Conservation (phyloP, 2,797 vertebrate genomes). For the Nannoperca australis region DNA sequence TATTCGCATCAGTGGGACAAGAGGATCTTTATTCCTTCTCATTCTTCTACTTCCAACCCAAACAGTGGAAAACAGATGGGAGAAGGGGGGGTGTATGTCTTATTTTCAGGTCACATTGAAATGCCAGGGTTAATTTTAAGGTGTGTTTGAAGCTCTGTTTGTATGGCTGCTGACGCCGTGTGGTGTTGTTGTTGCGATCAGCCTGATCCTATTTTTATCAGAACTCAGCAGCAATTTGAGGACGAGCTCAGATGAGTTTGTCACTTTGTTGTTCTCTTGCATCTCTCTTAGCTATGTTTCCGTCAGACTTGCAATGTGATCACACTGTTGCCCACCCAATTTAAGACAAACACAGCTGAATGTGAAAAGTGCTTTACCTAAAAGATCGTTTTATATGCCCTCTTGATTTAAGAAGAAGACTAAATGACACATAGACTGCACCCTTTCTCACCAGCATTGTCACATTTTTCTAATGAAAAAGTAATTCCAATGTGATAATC, state of each 20-base stretch:
- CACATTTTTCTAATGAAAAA: background rate
- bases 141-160: constrained; percentile 15
- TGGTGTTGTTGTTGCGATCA: background rate
- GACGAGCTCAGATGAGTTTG: constrained; percentile 4
- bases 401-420: background rate
- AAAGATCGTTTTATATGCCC: background rate
- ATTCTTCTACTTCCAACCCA: constrained; percentile 1
- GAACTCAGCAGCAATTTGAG: constrained; percentile 3
- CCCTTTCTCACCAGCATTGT: background rate
- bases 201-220: constrained; percentile 30
- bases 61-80: constrained; percentile 7
- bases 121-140: constrained; percentile 30
- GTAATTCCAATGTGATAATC: background rate
- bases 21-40: constrained; percentile 34
- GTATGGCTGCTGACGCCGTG: background rate
- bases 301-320: background rate
- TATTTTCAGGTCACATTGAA: constrained; percentile 44
- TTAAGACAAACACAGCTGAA: background rate
- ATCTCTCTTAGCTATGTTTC: background rate
- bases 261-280: constrained; percentile 1
- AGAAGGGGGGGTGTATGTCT: background rate
- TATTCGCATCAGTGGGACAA: constrained; percentile 68
- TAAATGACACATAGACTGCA: background rate
- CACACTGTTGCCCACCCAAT: background rate
- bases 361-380: background rate